A percentile compares a stretch with the other conserved stretches of the same genome.
phyloP scores from a whole-genome alignment of 1,140 invertebrate genomes.

The Archegozetes longisetosus region DNA sequence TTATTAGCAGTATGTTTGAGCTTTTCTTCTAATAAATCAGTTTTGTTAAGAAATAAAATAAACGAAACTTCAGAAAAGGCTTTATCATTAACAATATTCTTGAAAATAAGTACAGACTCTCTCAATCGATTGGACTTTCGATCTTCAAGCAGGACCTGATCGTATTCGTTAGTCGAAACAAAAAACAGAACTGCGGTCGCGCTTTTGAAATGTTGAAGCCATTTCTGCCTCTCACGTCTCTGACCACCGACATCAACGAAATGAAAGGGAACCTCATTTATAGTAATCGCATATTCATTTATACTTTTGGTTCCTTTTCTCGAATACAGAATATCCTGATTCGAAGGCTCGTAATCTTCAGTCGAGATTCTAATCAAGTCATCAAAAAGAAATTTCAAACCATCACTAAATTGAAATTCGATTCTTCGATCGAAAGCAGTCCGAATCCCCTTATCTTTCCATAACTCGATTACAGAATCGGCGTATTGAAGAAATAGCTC shows the following conservation, averaged over 20 bases:
- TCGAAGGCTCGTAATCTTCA: constrained; percentile 67
- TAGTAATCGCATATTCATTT: constrained; percentile 79
- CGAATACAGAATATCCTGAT: constrained; percentile 85
- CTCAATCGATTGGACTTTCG: constrained; percentile 79
- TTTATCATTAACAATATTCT: constrained; percentile 91
- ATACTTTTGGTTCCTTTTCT: constrained; percentile 94
- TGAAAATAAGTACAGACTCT: constrained; percentile 91
- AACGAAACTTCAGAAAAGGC: constrained; percentile 83
- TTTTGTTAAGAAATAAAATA: constrained; percentile 96
- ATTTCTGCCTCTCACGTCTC: constrained; percentile 89
- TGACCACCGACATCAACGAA: constrained; percentile 98
- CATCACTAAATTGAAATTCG: constrained; percentile 92
- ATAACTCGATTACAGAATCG: constrained; percentile 59
- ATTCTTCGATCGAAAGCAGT: constrained; percentile 74
- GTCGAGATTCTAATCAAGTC: constrained; percentile 69
- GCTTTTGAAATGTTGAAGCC: constrained; percentile 92
- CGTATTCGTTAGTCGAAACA: constrained; percentile 91
- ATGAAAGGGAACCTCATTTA: constrained; percentile 86
- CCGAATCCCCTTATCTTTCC: constrained; percentile 72
- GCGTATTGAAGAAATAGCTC: constrained; percentile 64
- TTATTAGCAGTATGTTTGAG: constrained; percentile 3
- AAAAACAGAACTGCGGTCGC: constrained; percentile 92
- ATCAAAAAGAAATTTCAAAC: constrained; percentile 83
- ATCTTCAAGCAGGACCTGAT: constrained; percentile 87
- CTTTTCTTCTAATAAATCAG: constrained; percentile 20